Base-by-base conservation (phyloP, 2,113 vertebrate species). In the Oreotrochilus melanogaster region DNA sequence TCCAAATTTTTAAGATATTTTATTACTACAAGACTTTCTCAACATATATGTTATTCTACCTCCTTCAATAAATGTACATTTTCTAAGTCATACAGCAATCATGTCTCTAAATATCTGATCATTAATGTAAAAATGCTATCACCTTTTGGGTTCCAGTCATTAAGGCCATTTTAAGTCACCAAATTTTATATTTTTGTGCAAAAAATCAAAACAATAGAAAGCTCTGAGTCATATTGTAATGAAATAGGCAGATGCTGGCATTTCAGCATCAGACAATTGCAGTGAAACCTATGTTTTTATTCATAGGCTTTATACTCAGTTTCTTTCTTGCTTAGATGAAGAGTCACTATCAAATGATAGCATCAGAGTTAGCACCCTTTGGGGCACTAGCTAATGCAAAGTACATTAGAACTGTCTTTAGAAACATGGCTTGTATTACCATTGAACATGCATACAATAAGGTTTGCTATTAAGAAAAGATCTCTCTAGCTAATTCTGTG, bases 181-280 rank as follows among this genome's bases (percentile, higher is more conserved):
- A 60, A 43, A 7, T 54, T 87, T 81, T 54, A 31, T 27, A 58
- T 47, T 62, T 86, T 70, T 21, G 27, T 17, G 23, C 11, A 65
- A 66, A 64, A 71, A 73, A 39, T 37, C 15, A 57, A 57, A 87
- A 50, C 19, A 62, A 15, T 31, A 10, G 71, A 74, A 27, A 62
- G 3, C 1, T 79, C 69, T 45, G 50, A 65, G 42, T 50, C 37
- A 13, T 47, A 35, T 1, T 57, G 12, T 6, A 70, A 42, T 50
- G 31, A 58, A 7, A 27, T 70, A 16, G 50, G 37, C 18, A 76
- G 48, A 27, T 1, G 7, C 30, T 71, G 43, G 27, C 0, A 0
- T 45, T 89, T 80, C 37, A 78, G 23, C 45, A 93, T n/a, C 42
- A 60, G 43, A n/a, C 10, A 89, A 33, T 7, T 74, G 22, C 27